Conservation (phyloP, 2,113 vertebrate genomes). For the Porphyrio hochstetteri region DNA sequence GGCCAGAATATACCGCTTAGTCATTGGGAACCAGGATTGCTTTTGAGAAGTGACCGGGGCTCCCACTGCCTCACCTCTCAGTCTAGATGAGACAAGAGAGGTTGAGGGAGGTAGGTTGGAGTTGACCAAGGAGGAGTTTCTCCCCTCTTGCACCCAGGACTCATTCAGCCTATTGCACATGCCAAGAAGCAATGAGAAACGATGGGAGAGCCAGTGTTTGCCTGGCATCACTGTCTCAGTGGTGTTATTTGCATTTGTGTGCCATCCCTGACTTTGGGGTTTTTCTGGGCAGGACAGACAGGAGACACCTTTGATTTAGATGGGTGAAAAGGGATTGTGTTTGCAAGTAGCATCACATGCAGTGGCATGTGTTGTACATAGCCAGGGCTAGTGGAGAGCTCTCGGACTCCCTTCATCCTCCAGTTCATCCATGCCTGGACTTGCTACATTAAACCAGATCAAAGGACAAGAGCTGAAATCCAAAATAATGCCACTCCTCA, state of each 20-base stretch:
- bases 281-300: neutral
- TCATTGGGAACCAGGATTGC: neutral
- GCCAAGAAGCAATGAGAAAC: neutral
- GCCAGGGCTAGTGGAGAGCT: neutral
- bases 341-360: neutral
- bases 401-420: neutral
- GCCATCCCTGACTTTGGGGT: neutral
- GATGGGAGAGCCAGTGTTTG: neutral
- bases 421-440: rapidly evolving
- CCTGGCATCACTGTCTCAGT: neutral
- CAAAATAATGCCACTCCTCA: neutral
- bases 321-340: neutral
- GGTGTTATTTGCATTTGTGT: neutral
- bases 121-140: neutral
- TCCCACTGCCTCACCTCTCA: neutral
- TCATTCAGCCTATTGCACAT: neutral
- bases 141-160: neutral
- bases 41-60: rapidly evolving
- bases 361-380: neutral
- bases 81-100: neutral
- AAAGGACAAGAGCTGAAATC: neutral
- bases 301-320: neutral
- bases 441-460: neutral
- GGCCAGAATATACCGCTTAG: rapidly evolving
- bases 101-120: neutral